Evolutionary conservation across 2,888 invertebrate genomes (phyloP), one percentile per base, ranked within the genome.

Genomic region (Ditula angustiorana): DNA sequence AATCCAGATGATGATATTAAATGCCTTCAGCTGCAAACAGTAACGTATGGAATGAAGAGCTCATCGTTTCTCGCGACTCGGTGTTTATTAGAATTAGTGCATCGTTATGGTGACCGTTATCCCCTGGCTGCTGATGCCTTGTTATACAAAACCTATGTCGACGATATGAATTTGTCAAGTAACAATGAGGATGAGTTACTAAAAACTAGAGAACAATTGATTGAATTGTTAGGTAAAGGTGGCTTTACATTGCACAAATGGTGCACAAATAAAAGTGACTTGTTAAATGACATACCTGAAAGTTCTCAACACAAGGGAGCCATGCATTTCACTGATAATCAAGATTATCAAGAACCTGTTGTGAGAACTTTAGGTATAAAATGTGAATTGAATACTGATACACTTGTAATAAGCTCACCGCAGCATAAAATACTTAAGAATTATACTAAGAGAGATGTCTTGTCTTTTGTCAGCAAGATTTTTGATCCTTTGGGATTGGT

Each of bases 401-500:
- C 49, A 2, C 19, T 49, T 13, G 5, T 24, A n/a, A 49, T 49
- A 49, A 49, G 49, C 13, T 26, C 26, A 1, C 28, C 49, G 2
- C 8, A 49, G 26, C 24, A 49, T 13, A 8, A 24, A 26, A 19
- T 49, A 13, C 26, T 26, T n/a, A 13, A 49, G 26, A 8, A 2
- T 26, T 49, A 26, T 26, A 26, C 49, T 13, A 49, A 49, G 13
- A 11, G 65, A 10, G 28, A 67, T 26, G 35, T 68, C 2, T 16
- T 70, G 5, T 66, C 63, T 24, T 66, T 53, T 13, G 52, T 69
- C 5, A 11, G 11, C n/a, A n/a, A n/a, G n/a, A n/a, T n/a, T n/a
- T n/a, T n/a, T n/a, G n/a, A n/a, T n/a, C n/a, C n/a, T n/a, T 26
- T 67, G 4, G 69, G 67, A 2, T 52, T 69, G 10, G 68, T 49